Evolutionary conservation across 1,140 invertebrate genomes (phyloP), one percentile per base, ranked within the genome.

Genomic region (Araneus ventricosus): DNA sequence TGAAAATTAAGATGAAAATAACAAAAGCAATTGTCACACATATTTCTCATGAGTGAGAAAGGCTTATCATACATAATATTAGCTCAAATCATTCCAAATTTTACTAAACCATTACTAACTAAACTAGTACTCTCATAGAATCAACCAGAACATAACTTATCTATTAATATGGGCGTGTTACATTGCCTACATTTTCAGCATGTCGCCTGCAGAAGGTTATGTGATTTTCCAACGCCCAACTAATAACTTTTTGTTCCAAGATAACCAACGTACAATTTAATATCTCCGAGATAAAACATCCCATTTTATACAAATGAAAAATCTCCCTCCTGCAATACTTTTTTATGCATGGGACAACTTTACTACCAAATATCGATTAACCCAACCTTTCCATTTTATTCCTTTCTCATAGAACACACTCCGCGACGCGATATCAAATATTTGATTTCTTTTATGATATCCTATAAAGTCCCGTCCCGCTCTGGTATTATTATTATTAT

Each of bases 361-460:
- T 75, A 67, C 30, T 75, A 75, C 67, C 67, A 75, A 75, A 75
- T 75, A 75, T 75, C 67, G 67, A 75, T 75, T 75, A 75, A 75
- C 8, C 10, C 67, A 14, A 30, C 14, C 67, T 34, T 75, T 75
- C 67, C 67, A 75, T 75, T 75, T 75, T 75, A 75, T 75, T 75
- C 30, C 27, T 67, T 67, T 17, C 14, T 20, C 10, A 34, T 20
- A 37, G 17, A 10, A 75, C 30, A 75, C 67, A 75, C 10, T 75
- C 67, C 30, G 14, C 27, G 30, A 34, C 34, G 67, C 30, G 67
- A 61, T 75, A 75, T 30, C 67, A 75, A 75, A 75, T 75, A 75
- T 75, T 75, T 75, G 67, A 75, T 75, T 75, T 75, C 67, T 20
- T 75, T 75, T 75, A 75, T 75, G 67, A 75, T 34, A 75, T 34